Percentiles rank a stretch among this genome's conserved stretches.
Conservation (phyloP, 2,113 vertebrate genomes). For the Poeciliopsis retropinna region DNA sequence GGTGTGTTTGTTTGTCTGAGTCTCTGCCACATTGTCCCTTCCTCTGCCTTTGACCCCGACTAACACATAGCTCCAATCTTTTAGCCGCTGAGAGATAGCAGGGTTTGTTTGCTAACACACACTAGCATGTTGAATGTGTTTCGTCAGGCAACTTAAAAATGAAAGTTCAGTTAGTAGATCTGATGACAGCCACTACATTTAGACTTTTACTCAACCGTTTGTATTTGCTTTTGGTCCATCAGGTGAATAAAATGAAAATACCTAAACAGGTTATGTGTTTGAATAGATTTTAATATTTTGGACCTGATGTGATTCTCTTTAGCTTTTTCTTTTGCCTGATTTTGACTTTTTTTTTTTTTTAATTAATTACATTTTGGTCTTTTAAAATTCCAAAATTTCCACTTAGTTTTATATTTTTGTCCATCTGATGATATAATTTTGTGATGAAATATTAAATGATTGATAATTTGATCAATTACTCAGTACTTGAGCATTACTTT, state of each 20-base stretch:
- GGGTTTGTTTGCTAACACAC: constrained; percentile 36
- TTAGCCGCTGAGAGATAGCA: constrained; percentile 45
- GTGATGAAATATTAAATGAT: too few species aligned
- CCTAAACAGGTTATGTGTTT: constrained; percentile 47
- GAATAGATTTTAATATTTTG: constrained; percentile 59
- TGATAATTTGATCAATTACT: too few species aligned
- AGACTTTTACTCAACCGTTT: background rate
- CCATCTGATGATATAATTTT: too few species aligned
- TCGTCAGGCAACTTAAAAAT: background rate
- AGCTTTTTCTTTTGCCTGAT: too few species aligned
- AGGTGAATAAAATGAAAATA: constrained; percentile 32
- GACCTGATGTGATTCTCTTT: too few species aligned
- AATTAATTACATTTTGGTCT: too few species aligned
- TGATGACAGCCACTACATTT: constrained; percentile 21
- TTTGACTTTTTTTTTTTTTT: too few species aligned
- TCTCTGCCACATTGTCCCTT: constrained; percentile 47
- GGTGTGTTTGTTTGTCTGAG: constrained; percentile 37
- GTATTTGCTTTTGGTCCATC: background rate
- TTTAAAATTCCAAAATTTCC: too few species aligned
- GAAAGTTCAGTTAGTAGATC: background rate
- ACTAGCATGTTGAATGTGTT: background rate
- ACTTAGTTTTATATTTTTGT: too few species aligned
- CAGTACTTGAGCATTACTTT: too few species aligned
- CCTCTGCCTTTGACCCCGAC: constrained; percentile 39
- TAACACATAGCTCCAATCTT: constrained; percentile 21